Base-by-base conservation (phyloP, 2,888 invertebrate species). In the Tromatobia lineatoria region DNA sequence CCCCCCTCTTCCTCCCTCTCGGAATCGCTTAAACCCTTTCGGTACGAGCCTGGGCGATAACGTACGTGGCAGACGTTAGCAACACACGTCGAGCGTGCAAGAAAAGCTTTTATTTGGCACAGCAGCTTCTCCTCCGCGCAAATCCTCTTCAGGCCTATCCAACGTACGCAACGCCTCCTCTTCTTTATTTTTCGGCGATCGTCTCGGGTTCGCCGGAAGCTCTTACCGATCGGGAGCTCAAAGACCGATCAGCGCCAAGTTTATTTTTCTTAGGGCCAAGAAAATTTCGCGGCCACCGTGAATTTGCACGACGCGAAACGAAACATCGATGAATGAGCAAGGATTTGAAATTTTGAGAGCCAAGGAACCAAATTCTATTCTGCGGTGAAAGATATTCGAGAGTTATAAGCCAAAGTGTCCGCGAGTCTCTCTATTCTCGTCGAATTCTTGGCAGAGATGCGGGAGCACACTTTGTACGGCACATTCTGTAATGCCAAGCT, bases 21-120 rank as follows among this genome's bases (percentile, higher is more conserved):
- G 15, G 73, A n/a, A 64, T 77, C 75, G 70, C 75, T 82, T 86
- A 82, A 78, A 86, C 82, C 80, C 85, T 87, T 86, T 85, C 83
- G 81, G 74, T 50, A 66, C 75, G 20, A 29, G 61, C 57, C 38
- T 47, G 42, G 64, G 59, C 87, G 87, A 87, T 87, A 87, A 87
- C 82, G 80, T 81, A 38, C 83, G 57, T 57, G 77, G 23, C 52
- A 52, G 73, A 78, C 80, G 70, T 47, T 13, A 70, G 47, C 61
- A 61, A 15, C 61, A 45, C 59, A 29, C 74, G 59, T 61, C 74
- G 61, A 54, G 18, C 47, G 59, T 61, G 45, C 47, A 34, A 74
- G 38, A 38, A 61, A 57, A 83, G 79, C 69, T 83, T 83, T 83
- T 75, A 79, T 70, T 71, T 57, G 64, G 38, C 76, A 38, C 61